A percentile compares a stretch with the other conserved stretches of the same genome.
These are phyloP conservation scores for Pangasius sanitwongsei DNA, from an alignment of 2,797 vertebrate species.

Conservation along the genomic window DNA sequence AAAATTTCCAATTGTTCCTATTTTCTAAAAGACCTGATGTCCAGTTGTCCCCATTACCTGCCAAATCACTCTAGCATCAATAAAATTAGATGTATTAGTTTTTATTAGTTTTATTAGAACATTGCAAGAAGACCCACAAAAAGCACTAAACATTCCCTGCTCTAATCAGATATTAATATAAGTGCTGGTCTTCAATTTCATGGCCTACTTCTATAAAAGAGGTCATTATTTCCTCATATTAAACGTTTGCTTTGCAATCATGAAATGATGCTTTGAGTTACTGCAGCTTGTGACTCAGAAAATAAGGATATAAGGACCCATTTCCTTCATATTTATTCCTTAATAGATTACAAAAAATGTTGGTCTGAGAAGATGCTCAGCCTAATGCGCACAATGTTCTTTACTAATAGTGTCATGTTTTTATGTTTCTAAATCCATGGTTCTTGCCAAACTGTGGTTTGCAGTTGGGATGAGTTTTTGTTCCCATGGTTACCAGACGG, in stretches of 20 bases:
- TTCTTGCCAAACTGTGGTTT: conserved; percentile 34
- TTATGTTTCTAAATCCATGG: conserved; percentile 20
- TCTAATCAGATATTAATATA: background rate
- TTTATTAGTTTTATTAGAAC: too few species aligned
- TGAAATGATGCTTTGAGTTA: background rate
- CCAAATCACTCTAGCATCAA: background rate
- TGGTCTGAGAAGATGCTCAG: background rate
- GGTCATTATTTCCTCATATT: background rate
- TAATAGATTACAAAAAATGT: background rate
- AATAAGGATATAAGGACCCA: background rate
- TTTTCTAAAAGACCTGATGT: background rate
- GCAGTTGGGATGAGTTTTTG: conserved; percentile 22
- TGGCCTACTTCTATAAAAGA: background rate
- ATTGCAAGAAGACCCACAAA: background rate
- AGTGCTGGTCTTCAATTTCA: background rate
- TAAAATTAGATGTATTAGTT: background rate
- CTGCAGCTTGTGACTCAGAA: background rate
- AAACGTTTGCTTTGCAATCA: background rate
- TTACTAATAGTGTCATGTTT: conserved; percentile 19
- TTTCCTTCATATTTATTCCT: conserved; percentile 6
- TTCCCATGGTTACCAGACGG: conserved; percentile 49
- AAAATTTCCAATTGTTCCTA: background rate
- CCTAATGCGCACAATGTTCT: conserved; percentile 19
- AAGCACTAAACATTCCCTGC: background rate
- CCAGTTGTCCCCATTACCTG: background rate